Percentiles rank a stretch among this genome's conserved stretches.
These are phyloP conservation scores for Triops cancriformis DNA, from an alignment of 1,140 invertebrate species.

Conservation along the genomic window DNA sequence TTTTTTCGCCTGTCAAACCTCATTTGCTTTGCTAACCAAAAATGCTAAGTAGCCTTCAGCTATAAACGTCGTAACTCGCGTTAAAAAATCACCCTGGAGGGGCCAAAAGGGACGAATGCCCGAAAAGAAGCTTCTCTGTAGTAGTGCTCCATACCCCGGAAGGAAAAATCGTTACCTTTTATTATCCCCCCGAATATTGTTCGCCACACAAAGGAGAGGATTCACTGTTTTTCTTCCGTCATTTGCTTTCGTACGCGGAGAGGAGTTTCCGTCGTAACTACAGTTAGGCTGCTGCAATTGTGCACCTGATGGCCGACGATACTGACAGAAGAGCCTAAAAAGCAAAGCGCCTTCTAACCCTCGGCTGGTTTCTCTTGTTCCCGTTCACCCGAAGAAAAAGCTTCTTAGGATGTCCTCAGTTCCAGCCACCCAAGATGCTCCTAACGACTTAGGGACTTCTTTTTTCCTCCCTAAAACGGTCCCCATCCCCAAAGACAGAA, in stretches of 20 bases:
- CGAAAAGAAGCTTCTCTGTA: not conserved
- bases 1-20: not conserved
- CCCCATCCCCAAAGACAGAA: not conserved
- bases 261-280: not conserved
- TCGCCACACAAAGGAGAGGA: too few relatives aligned
- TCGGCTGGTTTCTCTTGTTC: not conserved
- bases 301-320: not conserved
- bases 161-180: not conserved
- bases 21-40: conserved; percentile 14
- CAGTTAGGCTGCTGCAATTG: not conserved
- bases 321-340: not conserved
- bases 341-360: not conserved
- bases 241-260: too few relatives aligned
- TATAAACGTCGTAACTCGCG: not conserved
- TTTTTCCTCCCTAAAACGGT: too few relatives aligned
- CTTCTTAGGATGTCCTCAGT: not conserved
- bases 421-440: not conserved
- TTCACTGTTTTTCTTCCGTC: too few relatives aligned
- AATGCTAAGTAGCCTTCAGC: not conserved
- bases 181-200: too few relatives aligned
- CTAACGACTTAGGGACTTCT: not conserved
- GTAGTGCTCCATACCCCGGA: not conserved
- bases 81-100: not conserved
- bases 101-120: not conserved
- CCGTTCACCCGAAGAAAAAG: not conserved